phyloP scores from a whole-genome alignment of 2,888 invertebrate species.

The Nebria salina region DNA sequence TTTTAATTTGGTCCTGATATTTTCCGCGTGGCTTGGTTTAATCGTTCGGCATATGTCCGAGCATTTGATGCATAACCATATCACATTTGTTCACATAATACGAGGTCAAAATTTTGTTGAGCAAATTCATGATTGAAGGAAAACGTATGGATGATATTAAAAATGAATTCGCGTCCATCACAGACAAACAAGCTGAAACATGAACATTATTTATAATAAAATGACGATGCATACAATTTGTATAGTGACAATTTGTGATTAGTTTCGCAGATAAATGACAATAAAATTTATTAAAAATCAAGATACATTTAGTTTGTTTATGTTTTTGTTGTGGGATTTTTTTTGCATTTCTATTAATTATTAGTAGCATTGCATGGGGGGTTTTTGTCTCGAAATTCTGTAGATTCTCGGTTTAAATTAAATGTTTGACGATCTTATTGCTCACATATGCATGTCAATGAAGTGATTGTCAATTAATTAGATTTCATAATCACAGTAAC shows the following conservation, averaged over 20 bases:
- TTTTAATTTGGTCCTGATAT: conserved; percentile 28
- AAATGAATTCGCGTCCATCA: conserved; percentile 44
- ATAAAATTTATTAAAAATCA: no score
- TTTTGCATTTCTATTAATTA: no score
- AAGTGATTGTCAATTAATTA: no score
- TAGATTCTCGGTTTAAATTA: no score
- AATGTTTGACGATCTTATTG: no score
- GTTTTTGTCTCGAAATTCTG: no score
- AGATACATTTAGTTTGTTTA: no score
- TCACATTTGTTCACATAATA: conserved; percentile 43
- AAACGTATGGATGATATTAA: conserved; percentile 38
- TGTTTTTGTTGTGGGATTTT: no score
- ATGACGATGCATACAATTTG: neutral
- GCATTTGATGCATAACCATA: conserved; percentile 43
- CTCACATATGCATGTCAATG: no score
- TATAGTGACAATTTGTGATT: neutral
- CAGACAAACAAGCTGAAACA: conserved; percentile 42
- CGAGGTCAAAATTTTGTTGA: conserved; percentile 42
- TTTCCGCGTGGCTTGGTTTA: conserved; percentile 35
- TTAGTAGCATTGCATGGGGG: no score
- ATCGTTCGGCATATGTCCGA: conserved; percentile 37
- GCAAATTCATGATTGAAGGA: conserved; percentile 37
- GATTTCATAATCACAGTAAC: no score
- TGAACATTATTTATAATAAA: neutral
- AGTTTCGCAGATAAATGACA: no score